Percentiles rank a stretch among this genome's conserved stretches.
phyloP scores from a whole-genome alignment of 2,113 vertebrate genomes.

The Orientallactaga bullata region DNA sequence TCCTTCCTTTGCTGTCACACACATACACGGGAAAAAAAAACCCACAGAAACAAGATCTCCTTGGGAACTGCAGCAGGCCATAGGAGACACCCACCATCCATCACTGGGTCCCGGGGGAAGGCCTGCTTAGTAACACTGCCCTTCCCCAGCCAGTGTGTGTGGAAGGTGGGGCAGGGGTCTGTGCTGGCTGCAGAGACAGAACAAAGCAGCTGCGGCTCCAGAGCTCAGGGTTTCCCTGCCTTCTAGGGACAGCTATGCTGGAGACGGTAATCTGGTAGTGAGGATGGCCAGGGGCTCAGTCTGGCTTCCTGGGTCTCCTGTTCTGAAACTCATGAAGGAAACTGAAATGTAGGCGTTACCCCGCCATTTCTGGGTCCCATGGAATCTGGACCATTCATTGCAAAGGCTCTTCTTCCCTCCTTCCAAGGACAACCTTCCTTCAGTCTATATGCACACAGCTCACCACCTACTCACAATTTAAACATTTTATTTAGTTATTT shows the following conservation, averaged over 20 bases:
- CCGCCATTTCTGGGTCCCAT: neutral
- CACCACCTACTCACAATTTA: neutral
- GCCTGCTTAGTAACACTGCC: fast-evolving
- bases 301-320: neutral
- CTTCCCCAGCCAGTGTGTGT: fast-evolving
- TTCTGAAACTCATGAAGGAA: neutral
- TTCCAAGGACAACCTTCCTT: too few relatives aligned
- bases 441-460: fast-evolving
- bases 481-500: neutral
- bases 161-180: neutral
- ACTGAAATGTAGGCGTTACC: too few relatives aligned
- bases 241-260: neutral
- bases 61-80: neutral
- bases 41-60: neutral
- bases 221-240: too few relatives aligned
- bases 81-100: neutral
- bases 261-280: fast-evolving
- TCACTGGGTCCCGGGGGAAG: neutral
- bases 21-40: neutral
- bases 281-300: neutral
- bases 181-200: neutral
- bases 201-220: too few relatives aligned
- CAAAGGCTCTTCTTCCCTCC: neutral
- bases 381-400: neutral
- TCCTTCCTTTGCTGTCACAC: neutral